phyloP scores from a whole-genome alignment of 2,113 vertebrate genomes.

The Myrmophylax atrothorax region DNA sequence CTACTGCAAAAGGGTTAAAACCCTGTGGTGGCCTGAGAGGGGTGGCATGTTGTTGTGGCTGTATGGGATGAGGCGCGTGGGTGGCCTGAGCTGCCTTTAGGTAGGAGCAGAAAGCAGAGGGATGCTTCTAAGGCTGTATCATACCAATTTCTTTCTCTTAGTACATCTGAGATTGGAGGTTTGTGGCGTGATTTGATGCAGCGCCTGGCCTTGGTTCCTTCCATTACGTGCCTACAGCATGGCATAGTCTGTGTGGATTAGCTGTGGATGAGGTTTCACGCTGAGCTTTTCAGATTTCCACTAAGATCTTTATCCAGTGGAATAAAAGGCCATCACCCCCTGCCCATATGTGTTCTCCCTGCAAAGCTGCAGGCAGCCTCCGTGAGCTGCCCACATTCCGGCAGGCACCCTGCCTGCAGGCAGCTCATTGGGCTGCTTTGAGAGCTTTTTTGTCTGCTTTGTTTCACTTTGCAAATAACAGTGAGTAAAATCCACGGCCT shows the following conservation, averaged over 20 bases:
- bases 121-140: neutral
- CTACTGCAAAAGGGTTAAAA: neutral
- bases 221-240: neutral
- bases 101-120: neutral
- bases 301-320: slow-evolving; percentile 38
- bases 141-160: neutral
- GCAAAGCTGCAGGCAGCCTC: slow-evolving; percentile 23
- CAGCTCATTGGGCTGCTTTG: neutral
- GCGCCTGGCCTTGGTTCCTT: neutral
- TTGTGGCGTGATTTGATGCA: neutral
- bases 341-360: slow-evolving; percentile 41
- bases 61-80: neutral
- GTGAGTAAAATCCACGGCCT: neutral
- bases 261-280: neutral
- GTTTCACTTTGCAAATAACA: neutral
- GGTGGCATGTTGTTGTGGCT: neutral
- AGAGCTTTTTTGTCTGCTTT: neutral
- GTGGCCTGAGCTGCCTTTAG: neutral
- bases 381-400: slow-evolving; percentile 1
- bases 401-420: neutral
- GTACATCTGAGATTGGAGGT: neutral
- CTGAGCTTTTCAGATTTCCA: slow-evolving; percentile 15
- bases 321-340: slow-evolving; percentile 42
- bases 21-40: fast-evolving
- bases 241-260: neutral